Base-by-base conservation (phyloP, 2,113 vertebrate species). In the Hemicordylus capensis region DNA sequence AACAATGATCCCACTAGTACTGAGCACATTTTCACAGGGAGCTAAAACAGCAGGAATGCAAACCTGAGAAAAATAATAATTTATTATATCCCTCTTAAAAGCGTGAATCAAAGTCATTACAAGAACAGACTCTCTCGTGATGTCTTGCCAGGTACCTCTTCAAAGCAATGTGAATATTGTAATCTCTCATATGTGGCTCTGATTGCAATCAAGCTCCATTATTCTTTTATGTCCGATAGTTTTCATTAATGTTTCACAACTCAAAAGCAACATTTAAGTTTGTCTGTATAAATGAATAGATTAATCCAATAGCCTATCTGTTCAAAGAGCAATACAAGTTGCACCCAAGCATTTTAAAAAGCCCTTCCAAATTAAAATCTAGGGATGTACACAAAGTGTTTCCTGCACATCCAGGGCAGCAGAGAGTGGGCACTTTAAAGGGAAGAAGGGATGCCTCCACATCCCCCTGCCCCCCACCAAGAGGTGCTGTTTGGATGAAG, bases 191-290 rank as follows among this genome's bases (percentile, higher is more conserved):
- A 92, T 82, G 81, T 63, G 2, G 70, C 77, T 82, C 87, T 94
- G 92, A 95, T 93, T 93, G 89, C 93, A 95, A 93, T 95, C 93
- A 94, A 75, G 34, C 67, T 59, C 67, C 76, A 86, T 80, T 76
- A 63, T 46, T 76, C 64, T 20, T 87, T 75, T 89, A 1, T 89
- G 58, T 94, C 76, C 83, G 66, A 85, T 87, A 74, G 44, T 90
- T 80, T 89, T 88, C 88, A 79, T 85, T 90, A 89, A 80, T 6
- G 61, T 24, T 90, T 86, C 89, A 81, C 69, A 79, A 34, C 72
- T 86, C 37, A 86, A 63, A 87, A n/a, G 86, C 70, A 90, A 90
- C 42, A 3, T 2, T 63, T 78, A 31, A 63, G 89, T 88, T 87
- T 87, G 37, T 56, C 28, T 86, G 88, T 82, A 89, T 7, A 76